Conservation (phyloP, 2,888 invertebrate species). For the Drosophila helvetica region DNA sequence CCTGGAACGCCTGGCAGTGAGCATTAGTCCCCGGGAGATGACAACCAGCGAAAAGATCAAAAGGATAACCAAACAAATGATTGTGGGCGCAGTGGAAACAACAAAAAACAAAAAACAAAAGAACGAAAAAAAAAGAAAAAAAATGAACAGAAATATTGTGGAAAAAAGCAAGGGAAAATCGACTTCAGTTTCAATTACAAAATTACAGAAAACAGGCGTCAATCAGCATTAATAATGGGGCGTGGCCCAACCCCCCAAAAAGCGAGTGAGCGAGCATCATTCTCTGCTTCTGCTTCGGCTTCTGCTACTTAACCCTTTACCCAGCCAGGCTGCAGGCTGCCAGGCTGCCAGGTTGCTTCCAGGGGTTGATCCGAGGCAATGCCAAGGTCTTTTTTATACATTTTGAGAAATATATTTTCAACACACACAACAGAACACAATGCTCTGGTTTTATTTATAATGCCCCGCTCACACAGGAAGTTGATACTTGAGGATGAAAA, state of each 20-base stretch:
- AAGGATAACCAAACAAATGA: conserved; percentile 21
- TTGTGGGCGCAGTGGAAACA: conserved; percentile 54
- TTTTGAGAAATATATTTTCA: conserved; percentile 6
- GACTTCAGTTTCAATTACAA: conserved; percentile 78
- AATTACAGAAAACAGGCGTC: conserved; percentile 77
- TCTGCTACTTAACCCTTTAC: conserved; percentile 76
- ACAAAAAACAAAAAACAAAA: conserved; percentile 64
- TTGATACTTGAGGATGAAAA: conserved; percentile 77
- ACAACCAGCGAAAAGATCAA: conserved; percentile 49
- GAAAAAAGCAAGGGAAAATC: conserved; percentile 44
- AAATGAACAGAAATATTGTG: conserved; percentile 53
- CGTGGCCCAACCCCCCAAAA: conserved; percentile 61
- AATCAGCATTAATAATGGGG: conserved; percentile 78
- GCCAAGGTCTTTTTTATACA: conserved; percentile 40
- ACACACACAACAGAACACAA: conserved; percentile 48
- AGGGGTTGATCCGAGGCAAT: conserved; percentile 64
- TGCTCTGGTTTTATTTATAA: conserved; percentile 60
- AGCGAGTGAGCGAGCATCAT: conserved; percentile 18
- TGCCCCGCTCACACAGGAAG: conserved; percentile 69
- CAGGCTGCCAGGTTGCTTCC: background rate
- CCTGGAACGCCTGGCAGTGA: conserved; percentile 6
- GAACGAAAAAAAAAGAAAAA: conserved; percentile 56
- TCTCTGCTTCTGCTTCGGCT: conserved; percentile 12
- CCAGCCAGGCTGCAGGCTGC: conserved; percentile 29
- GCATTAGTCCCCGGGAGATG: conserved; percentile 39